These are phyloP conservation scores for Albula goreensis DNA, from an alignment of 2,113 vertebrate species.

Conservation along the genomic window DNA sequence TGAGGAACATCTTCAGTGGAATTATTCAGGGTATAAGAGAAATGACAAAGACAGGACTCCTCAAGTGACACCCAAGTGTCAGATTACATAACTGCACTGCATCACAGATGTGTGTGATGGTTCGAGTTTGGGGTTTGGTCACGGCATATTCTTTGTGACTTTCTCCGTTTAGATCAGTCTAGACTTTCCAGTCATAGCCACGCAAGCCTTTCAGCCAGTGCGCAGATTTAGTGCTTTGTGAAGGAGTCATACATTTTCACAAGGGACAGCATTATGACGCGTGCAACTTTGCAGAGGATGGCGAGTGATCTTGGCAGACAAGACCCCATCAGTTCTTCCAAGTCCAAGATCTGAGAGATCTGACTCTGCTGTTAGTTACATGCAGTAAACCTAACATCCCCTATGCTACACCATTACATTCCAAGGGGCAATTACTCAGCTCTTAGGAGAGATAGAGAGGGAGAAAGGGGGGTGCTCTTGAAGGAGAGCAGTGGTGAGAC, in stretches of 20 bases:
- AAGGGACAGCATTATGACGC: neutral
- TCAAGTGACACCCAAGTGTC: neutral
- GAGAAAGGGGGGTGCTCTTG: neutral
- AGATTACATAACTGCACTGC: neutral
- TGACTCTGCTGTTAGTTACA: neutral
- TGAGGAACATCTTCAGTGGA: neutral
- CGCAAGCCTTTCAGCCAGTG: neutral
- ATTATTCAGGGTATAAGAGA: neutral
- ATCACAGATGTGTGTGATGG: neutral
- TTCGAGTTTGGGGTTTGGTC: neutral
- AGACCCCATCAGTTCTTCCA: neutral
- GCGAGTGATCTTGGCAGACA: neutral
- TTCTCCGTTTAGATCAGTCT: neutral
- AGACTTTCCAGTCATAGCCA: neutral
- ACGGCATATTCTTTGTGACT: neutral
- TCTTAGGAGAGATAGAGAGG: neutral
- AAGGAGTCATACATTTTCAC: neutral
- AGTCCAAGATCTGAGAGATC: neutral
- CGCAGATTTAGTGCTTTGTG: neutral
- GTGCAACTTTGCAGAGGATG: neutral
- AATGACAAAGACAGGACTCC: neutral
- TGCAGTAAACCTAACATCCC: neutral
- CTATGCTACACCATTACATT: neutral
- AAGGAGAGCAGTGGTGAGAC: neutral
- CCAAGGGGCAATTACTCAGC: neutral